phyloP scores from a whole-genome alignment of 1,140 invertebrate species.

The Acromyrmex echinatior region DNA sequence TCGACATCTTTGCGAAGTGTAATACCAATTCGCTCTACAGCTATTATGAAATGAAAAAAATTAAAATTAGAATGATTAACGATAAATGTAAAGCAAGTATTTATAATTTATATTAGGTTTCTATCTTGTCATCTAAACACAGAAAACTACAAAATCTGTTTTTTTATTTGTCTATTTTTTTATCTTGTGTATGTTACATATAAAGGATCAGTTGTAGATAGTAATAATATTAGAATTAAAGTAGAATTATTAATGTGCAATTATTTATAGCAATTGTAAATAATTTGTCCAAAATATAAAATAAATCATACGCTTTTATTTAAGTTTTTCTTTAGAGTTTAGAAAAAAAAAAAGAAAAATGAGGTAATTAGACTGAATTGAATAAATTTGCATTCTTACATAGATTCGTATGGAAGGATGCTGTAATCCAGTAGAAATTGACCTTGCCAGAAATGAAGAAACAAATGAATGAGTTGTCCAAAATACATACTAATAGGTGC shows the following conservation, averaged over 20 bases:
- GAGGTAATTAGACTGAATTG: neutral
- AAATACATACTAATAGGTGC: neutral
- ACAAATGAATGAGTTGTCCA: conserved; percentile 16
- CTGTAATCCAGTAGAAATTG: conserved; percentile 73
- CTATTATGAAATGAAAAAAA: neutral
- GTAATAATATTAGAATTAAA: too few species aligned
- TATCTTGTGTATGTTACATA: neutral
- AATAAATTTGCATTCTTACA: conserved; percentile 10
- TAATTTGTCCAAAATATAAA: neutral
- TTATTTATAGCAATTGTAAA: neutral
- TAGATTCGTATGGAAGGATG: conserved; percentile 74
- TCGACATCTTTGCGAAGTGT: neutral
- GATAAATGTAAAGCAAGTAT: neutral
- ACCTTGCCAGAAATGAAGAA: conserved; percentile 51
- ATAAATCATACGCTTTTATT: neutral
- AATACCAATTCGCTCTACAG: neutral
- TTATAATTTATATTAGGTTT: neutral
- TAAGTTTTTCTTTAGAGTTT: neutral
- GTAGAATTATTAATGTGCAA: too few species aligned
- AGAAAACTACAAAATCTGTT: neutral
- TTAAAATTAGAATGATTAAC: neutral
- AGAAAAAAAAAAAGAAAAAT: neutral
- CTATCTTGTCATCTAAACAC: neutral
- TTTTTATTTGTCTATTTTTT: neutral
- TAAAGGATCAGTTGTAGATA: neutral